Conservation (phyloP, 2,888 invertebrate species). For the Eupithecia subfuscata region DNA sequence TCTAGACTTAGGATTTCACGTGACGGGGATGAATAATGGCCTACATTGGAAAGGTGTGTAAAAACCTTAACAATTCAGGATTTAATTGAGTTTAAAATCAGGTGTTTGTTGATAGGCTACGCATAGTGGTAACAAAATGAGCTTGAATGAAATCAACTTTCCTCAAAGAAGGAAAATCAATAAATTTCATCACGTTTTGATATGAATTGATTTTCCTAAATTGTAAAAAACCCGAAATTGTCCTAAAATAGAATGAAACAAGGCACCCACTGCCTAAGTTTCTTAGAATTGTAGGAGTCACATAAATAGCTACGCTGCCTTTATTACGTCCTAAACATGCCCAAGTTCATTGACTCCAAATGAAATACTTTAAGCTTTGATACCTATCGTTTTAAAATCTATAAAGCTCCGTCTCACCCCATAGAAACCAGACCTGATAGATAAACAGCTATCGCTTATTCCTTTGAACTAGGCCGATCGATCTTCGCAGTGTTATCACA, state of each 20-base stretch:
- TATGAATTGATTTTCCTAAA: background rate
- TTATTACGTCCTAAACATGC: background rate
- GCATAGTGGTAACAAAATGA: background rate
- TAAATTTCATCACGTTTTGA: no score
- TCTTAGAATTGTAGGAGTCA: background rate
- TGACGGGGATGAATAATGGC: conserved; percentile 3
- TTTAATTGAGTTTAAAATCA: background rate
- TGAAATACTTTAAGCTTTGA: background rate
- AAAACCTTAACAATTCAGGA: background rate
- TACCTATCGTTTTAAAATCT: background rate
- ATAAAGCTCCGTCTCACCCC: background rate
- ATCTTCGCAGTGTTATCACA: conserved; percentile 47
- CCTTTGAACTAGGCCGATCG: conserved; percentile 61
- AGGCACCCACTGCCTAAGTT: no score
- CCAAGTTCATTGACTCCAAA: background rate
- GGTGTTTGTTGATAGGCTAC: background rate
- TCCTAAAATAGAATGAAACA: background rate
- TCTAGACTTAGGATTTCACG: background rate
- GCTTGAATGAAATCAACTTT: background rate
- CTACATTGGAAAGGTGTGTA: conserved; percentile 5
- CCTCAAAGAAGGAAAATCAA: background rate
- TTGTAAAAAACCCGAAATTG: background rate
- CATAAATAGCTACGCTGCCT: background rate
- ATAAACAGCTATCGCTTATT: conserved; percentile 49
- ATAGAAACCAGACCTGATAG: conserved; percentile 23